Conservation (phyloP, 2,888 invertebrate genomes). For the Trypoxylon attenuatum region DNA sequence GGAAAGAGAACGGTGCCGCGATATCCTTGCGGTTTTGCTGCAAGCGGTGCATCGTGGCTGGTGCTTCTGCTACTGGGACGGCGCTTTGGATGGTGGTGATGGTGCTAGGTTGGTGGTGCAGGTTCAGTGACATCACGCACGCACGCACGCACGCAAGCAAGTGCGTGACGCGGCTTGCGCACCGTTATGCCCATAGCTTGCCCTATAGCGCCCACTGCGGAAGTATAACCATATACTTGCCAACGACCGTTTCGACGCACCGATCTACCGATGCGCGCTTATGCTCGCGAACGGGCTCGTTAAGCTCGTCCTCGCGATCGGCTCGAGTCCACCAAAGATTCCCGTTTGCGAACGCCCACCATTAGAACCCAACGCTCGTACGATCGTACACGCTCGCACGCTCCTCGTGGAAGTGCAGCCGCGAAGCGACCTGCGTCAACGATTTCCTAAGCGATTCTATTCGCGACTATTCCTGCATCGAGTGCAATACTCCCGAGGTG, state of each 20-base stretch:
- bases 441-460: too few species aligned
- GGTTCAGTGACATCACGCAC: slow-evolving; percentile 72
- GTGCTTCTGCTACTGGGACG: slow-evolving; percentile 10
- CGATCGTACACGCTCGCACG: too few species aligned
- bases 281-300: not conserved
- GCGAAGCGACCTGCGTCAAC: too few species aligned
- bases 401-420: too few species aligned
- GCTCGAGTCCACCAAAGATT: not conserved
- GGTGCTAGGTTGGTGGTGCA: too few species aligned
- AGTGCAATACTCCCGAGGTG: too few species aligned
- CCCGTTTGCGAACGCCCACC: not conserved
- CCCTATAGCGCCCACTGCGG: slow-evolving; percentile 62
- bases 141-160: not conserved
- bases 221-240: slow-evolving; percentile 53
- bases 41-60: slow-evolving; percentile 9
- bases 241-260: slow-evolving; percentile 22
- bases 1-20: slow-evolving; percentile 44
- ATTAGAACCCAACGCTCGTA: not conserved
- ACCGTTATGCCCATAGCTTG: slow-evolving; percentile 71
- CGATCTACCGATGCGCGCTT: slow-evolving; percentile 14
- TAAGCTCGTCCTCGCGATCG: not conserved
- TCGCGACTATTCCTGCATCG: too few species aligned
- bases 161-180: slow-evolving; percentile 71
- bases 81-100: too few species aligned
- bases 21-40: slow-evolving; percentile 35